Conservation (phyloP, 2,888 invertebrate genomes). For the Drosophila nr. fundita region DNA sequence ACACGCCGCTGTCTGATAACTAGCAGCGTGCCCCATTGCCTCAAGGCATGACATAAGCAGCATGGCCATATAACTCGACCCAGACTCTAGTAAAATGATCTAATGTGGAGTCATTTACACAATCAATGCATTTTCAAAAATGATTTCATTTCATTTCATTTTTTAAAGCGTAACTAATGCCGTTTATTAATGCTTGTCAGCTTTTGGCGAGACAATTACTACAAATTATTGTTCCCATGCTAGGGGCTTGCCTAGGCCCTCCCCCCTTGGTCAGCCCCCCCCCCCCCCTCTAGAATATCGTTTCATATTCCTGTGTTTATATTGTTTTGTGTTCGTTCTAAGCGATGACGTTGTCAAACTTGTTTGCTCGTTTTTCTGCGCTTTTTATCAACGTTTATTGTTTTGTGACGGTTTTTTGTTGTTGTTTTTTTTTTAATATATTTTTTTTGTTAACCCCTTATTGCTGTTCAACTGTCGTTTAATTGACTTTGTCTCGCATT, state of each 20-base stretch:
- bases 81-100: conserved; percentile 46
- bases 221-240: conserved; percentile 46
- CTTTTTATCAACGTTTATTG: conserved; percentile 77
- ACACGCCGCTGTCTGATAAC: conserved; percentile 10
- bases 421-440: neutral
- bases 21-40: conserved; percentile 14
- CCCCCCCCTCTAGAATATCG: neutral
- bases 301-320: conserved; percentile 13
- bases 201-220: conserved; percentile 45
- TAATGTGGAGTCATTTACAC: conserved; percentile 54
- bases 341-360: conserved; percentile 77
- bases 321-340: conserved; percentile 18
- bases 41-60: conserved; percentile 21
- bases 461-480: conserved; percentile 73
- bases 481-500: conserved; percentile 68
- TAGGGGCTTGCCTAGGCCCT: neutral
- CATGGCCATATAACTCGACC: conserved; percentile 50
- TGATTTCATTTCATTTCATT: conserved; percentile 64
- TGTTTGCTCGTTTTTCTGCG: conserved; percentile 55
- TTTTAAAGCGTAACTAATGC: conserved; percentile 36
- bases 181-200: conserved; percentile 54
- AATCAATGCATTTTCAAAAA: conserved; percentile 75
- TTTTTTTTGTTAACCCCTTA: neutral
- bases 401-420: conserved; percentile 65
- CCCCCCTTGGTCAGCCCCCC: neutral